Percentiles rank a stretch among this genome's conserved stretches.
These are phyloP conservation scores for Merops nubicus DNA, from an alignment of 2,113 vertebrate genomes.

Conservation along the genomic window DNA sequence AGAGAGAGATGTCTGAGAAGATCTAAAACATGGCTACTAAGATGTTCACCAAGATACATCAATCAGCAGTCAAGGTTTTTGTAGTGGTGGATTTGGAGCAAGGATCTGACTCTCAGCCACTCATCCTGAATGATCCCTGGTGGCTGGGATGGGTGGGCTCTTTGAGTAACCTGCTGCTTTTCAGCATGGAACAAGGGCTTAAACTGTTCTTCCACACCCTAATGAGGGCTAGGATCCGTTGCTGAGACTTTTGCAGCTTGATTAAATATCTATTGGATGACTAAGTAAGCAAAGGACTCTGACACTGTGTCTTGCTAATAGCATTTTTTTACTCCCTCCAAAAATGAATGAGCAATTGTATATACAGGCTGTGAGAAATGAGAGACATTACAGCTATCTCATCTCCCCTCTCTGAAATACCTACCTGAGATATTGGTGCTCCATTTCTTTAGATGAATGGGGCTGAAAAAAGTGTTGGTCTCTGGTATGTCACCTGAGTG, in stretches of 20 bases:
- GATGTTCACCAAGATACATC: not conserved
- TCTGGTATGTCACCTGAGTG: not conserved
- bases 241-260: not conserved
- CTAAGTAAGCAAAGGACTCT: too few relatives aligned
- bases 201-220: not conserved
- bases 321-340: not conserved
- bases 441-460: not conserved
- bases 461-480: not conserved
- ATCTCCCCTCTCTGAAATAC: not conserved
- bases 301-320: not conserved
- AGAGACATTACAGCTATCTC: not conserved
- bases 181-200: not conserved
- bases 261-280: too few relatives aligned
- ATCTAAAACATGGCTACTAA: not conserved
- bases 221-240: not conserved
- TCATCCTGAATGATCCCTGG: accelerated
- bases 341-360: not conserved
- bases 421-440: not conserved
- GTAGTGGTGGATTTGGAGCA: not conserved
- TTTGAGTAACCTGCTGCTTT: too few relatives aligned
- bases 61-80: not conserved
- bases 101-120: not conserved
- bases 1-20: not conserved
- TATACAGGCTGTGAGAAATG: not conserved
- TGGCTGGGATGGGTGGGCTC: not conserved